Evolutionary conservation across 2,113 vertebrate genomes (phyloP), one percentile per base, ranked within the genome.

Genomic region (Danionella cerebrum): DNA sequence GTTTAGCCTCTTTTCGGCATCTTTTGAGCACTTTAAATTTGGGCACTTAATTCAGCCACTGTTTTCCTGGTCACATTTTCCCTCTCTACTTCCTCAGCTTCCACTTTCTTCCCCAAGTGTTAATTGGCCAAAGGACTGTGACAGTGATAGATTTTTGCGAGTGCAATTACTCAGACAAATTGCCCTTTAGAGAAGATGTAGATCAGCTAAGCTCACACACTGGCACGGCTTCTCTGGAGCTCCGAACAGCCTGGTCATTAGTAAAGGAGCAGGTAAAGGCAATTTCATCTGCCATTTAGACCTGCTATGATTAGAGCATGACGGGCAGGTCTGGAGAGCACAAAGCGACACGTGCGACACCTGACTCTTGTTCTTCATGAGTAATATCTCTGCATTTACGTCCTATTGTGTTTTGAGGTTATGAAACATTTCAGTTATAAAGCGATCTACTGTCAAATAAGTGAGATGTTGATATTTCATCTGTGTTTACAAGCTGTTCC

Each of bases 161-260:
- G 67, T 74, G 75, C 71, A 77, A 77, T 77, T 77, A 74, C 68
- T 71, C 71, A 70, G 67, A 71, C 63, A 77, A 77, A 77, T 77
- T 77, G 75, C 63, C 75, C 75, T 77, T 77, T 77, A 71, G 68
- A 70, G 71, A 58, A 67, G 67, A 71, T 70, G 71, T 73, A 75
- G 71, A 77, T 77, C 57, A 64, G 39, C 57, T 42, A 36, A 52
- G 42, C 66, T 58, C 67, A 52, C 72, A 55, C 70, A 50, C 66
- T 58, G 63, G 53, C 72, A 55, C 70, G 71, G 69, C 71, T 65
- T 71, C 52, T 74, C 67, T 71, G 70, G 58, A 71, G 73, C 39
- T 53, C 75, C 63, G n/a, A 25, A 73, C 58, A 68, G 36, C 25
- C 45, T 64, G 47, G 41, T 71, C 71, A 73, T 76, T 76, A 70